These are phyloP conservation scores for Gallinago media DNA, from an alignment of 2,113 vertebrate species.

Conservation along the genomic window DNA sequence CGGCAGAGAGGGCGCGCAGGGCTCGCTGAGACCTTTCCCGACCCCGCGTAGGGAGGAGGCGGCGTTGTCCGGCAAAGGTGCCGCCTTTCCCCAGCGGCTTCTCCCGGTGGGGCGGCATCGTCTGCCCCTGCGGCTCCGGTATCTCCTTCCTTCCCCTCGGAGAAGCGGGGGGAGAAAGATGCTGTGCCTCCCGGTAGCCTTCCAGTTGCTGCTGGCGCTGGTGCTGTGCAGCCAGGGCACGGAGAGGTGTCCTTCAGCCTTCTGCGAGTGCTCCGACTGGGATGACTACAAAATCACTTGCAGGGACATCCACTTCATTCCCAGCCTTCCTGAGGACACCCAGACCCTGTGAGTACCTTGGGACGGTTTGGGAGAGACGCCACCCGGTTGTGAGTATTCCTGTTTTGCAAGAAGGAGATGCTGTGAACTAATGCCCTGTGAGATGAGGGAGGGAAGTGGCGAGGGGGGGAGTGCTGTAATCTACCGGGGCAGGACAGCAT, in stretches of 20 bases:
- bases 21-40: background rate
- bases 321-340: constrained; percentile 85
- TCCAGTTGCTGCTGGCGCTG: constrained; percentile 56
- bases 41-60: background rate
- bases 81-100: background rate
- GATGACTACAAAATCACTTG: constrained; percentile 86
- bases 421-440: background rate
- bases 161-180: constrained; percentile 38
- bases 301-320: constrained; percentile 83
- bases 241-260: constrained; percentile 73
- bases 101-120: background rate
- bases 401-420: background rate
- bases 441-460: background rate
- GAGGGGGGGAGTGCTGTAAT: background rate
- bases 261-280: constrained; percentile 88
- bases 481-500: background rate
- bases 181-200: constrained; percentile 25
- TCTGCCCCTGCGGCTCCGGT: background rate
- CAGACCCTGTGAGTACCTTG: constrained; percentile 89
- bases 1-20: background rate
- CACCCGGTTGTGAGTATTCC: fast-evolving
- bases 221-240: constrained; percentile 8
- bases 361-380: background rate
- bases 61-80: background rate
- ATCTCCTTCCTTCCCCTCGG: background rate